phyloP scores from a whole-genome alignment of 37 sponge, comb jelly and placozoan genomes.

The Aphrocallistes beatrix region DNA sequence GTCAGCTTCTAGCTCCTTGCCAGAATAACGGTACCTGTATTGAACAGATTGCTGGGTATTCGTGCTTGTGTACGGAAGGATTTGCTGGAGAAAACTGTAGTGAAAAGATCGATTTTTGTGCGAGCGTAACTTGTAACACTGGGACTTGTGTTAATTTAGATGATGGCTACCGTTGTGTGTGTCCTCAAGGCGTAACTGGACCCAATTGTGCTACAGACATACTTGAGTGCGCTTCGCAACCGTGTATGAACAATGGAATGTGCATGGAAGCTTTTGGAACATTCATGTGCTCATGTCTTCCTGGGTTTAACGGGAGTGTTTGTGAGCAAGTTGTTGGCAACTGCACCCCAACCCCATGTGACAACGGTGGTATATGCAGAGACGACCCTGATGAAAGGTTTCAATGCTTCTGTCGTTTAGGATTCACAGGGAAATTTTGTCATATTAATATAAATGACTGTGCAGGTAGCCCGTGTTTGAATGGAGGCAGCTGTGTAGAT shows the following conservation, averaged over 20 bases:
- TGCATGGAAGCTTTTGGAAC: not conserved
- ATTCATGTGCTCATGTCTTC: constrained; percentile 16
- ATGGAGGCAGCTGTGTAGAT: constrained; percentile 25
- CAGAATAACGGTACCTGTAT: constrained; percentile 33
- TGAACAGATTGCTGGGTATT: constrained; percentile 15
- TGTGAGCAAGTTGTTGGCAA: constrained; percentile 24
- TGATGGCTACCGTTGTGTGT: constrained; percentile 25
- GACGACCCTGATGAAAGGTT: constrained; percentile 17
- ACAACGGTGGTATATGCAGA: constrained; percentile 39
- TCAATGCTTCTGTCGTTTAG: constrained; percentile 36
- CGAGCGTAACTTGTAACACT: constrained; percentile 2
- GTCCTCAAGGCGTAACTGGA: constrained; percentile 48
- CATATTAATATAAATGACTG: constrained; percentile 25
- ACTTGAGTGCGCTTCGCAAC: constrained; percentile 37
- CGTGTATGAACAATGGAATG: constrained; percentile 24
- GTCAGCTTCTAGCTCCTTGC: constrained; percentile 26
- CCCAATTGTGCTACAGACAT: constrained; percentile 25
- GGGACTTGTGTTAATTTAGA: constrained; percentile 22
- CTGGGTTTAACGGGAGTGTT: constrained; percentile 16
- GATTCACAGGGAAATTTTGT: constrained; percentile 51
- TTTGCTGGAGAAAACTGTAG: constrained; percentile 19
- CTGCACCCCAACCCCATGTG: constrained; percentile 25
- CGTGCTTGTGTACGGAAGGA: constrained; percentile 9
- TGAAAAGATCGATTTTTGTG: constrained; percentile 22
- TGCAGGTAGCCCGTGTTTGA: not conserved